Base-by-base conservation (phyloP, 2,888 invertebrate genomes). In the Diachrysia chrysitis region DNA sequence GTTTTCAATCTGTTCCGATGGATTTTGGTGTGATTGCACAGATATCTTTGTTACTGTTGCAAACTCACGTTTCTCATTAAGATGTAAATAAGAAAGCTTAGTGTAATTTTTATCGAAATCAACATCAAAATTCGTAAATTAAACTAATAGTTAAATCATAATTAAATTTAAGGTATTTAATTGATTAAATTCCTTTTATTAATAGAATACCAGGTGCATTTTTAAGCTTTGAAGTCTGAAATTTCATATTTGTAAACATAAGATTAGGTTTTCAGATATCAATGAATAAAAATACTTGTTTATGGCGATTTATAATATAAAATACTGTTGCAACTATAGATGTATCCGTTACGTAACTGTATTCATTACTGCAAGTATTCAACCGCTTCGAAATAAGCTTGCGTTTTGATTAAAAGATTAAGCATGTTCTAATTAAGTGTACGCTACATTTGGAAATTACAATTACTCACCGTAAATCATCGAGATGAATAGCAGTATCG, bases 401-500 rank as follows among this genome's bases (percentile, higher is more conserved):
- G 51, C 57, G 6, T 57, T 68, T 77, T 72, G 68, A 81, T 80
- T 79, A 69, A 70, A 73, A 73, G 42, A 68, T 70, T 60, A 73
- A 75, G 67, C 70, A 25, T 64, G 71, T 69, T 71, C 69, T 84
- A 82, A 84, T 85, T 76, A 82, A 80, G 69, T 81, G 61, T 3
- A 75, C 68, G 84, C 73, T 77, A 80, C 84, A 73, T 82, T 80
- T 76, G 58, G 62, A 74, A 74, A 82, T 71, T 64, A 83, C 71
- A 85, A 84, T 85, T 58, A 93, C 95, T 95, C 84, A 95, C 95
- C 95, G 76, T 95, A 95, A 82, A 94, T 93, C 90, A 93, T 91
- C 17, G 93, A 91, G 72, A 93, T 80, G 84, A 93, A 89, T 46
- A 95, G 88, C 61, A 95, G 83, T 70, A 94, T 82, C 55, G 93